Percentiles rank a stretch among this genome's conserved stretches.
Conservation (phyloP, 2,113 vertebrate genomes). For the Sinocyclocheilus anophthalmus region DNA sequence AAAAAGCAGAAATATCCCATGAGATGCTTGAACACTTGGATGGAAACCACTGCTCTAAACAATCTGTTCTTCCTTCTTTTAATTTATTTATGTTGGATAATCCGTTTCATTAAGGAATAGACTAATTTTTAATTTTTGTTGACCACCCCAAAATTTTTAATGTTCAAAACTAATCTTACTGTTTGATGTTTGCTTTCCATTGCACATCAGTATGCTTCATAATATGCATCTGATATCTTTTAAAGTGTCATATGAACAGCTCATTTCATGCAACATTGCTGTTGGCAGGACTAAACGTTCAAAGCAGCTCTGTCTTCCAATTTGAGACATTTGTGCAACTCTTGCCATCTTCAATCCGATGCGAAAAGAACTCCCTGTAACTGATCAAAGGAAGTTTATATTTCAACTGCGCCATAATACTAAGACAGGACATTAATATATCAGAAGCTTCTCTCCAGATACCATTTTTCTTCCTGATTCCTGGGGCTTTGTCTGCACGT, state of each 20-base stretch:
- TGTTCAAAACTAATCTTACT: neutral
- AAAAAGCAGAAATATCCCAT: neutral
- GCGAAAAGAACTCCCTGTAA: constrained; percentile 14
- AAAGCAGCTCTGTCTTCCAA: constrained; percentile 12
- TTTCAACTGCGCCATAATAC: constrained; percentile 12
- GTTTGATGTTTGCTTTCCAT: no score
- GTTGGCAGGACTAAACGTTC: constrained; percentile 8
- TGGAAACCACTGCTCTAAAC: neutral
- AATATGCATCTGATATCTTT: neutral
- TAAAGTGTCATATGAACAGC: neutral
- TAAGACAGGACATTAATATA: constrained; percentile 36
- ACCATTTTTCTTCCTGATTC: constrained; percentile 23
- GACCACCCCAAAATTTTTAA: neutral
- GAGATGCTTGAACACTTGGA: neutral
- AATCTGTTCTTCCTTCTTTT: neutral
- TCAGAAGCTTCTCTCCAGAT: constrained; percentile 30
- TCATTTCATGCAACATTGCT: neutral
- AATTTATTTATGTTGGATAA: neutral
- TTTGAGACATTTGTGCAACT: neutral
- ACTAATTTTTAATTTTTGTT: neutral
- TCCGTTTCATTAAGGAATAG: neutral
- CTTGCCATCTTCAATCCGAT: constrained; percentile 7
- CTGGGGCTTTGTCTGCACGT: constrained; percentile 14
- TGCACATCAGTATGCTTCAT: no score
- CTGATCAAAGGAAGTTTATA: constrained; percentile 39